Evolutionary conservation across 2,113 vertebrate genomes (phyloP), one percentile per base, ranked within the genome.

Genomic region (Spea multiplicata): DNA sequence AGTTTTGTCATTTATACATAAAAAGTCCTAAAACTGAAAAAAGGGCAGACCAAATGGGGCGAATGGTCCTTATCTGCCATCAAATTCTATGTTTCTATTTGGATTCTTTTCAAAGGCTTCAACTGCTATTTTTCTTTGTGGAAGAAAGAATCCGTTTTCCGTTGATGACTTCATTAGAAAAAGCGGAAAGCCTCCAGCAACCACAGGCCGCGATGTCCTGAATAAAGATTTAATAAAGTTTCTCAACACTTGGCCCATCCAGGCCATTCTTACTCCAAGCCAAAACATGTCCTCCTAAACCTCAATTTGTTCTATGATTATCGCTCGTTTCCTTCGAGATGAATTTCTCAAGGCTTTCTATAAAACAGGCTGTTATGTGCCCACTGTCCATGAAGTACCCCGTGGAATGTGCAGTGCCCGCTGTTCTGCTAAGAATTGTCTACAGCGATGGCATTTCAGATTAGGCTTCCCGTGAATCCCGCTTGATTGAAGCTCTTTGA

Each of bases 271-370:
- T 75, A 14, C 48, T 12, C 50, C 62, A 6, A 4, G 8, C 10
- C 49, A 47, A 67, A 66, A 44, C 64, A 49, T 59, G 69, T 61
- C 57, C 9, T 8, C 13, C n/a, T 5, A 12, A 44, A 69, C n/a
- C 68, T 14, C 57, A 71, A 78, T 78, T 78, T 78, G 75, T 78
- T 45, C 16, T 44, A 68, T 71, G 46, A 78, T 62, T 68, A 75
- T 48, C 59, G 50, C 46, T 48, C 8, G 6, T 30, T 13, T 59
- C 66, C 49, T 66, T 57, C 47, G 49, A 75, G 55, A 66, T 44
- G 16, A 64, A 68, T 14, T 47, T 53, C 14, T 6, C 46, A 1
- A 66, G 49, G 5, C 62, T 16, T 52, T 65, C 74, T 67, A 50
- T 12, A 52, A 16, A 13, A 14, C 64, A 9, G 62, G 10, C 73